phyloP scores from a whole-genome alignment of 2,888 invertebrate genomes.

The Ferdinandea cuprea region DNA sequence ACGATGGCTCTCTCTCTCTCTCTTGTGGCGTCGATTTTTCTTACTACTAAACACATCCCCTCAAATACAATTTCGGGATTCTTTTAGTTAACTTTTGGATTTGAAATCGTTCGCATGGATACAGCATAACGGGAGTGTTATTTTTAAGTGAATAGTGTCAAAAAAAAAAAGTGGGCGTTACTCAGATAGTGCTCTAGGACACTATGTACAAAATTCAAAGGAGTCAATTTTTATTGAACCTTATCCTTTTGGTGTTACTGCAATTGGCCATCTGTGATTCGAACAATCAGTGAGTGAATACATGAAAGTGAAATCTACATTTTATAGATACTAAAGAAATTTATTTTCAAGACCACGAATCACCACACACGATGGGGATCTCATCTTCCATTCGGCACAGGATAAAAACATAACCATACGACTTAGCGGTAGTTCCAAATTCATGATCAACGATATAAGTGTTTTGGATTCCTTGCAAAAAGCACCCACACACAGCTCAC shows the following conservation, averaged over 20 bases:
- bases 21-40: not conserved
- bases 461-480: slow-evolving; percentile 82
- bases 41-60: not conserved
- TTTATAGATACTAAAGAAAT: too few species aligned
- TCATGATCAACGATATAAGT: slow-evolving; percentile 88
- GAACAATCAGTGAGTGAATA: slow-evolving; percentile 48
- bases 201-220: slow-evolving; percentile 31
- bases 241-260: slow-evolving; percentile 1
- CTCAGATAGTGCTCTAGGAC: slow-evolving; percentile 18
- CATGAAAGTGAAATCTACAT: not conserved
- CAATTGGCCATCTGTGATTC: slow-evolving; percentile 24
- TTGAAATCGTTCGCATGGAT: slow-evolving; percentile 40
- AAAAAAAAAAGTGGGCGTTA: slow-evolving; percentile 31
- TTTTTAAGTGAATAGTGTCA: slow-evolving; percentile 16
- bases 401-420: slow-evolving; percentile 91
- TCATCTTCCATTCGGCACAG: slow-evolving; percentile 89
- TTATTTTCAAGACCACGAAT: slow-evolving; percentile 75
- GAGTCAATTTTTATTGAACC: not conserved
- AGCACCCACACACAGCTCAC: not conserved
- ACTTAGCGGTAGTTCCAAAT: slow-evolving; percentile 87
- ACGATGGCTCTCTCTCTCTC: too few species aligned
- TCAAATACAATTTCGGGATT: not conserved
- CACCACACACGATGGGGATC: slow-evolving; percentile 88
- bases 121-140: not conserved
- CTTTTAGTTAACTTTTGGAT: slow-evolving; percentile 38